phyloP scores from a whole-genome alignment of 1,140 invertebrate species.

The Pseudomyrmex cubaensis region DNA sequence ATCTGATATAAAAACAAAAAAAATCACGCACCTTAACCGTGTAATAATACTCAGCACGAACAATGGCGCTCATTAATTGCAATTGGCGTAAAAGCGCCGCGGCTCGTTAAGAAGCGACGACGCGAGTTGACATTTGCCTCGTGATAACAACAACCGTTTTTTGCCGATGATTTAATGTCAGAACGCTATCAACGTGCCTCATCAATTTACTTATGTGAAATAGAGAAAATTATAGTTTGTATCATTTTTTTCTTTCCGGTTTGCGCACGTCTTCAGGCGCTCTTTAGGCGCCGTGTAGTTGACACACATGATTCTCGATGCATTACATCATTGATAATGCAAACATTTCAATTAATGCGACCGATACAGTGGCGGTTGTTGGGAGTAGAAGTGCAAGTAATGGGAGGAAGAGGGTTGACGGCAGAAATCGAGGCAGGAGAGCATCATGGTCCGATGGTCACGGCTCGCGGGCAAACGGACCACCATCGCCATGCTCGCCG shows the following conservation, averaged over 20 bases:
- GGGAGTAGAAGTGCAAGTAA: conserved; percentile 51
- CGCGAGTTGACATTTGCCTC: conserved; percentile 21
- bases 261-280: neutral
- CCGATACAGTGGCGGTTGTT: neutral
- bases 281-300: too few relatives aligned
- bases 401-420: conserved; percentile 30
- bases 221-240: neutral
- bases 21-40: neutral
- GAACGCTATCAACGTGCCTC: neutral
- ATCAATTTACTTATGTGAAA: too few relatives aligned
- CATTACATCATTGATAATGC: neutral
- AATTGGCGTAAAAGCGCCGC: conserved; percentile 18
- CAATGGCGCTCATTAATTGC: conserved; percentile 37
- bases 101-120: conserved; percentile 34
- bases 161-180: neutral
- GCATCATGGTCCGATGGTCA: conserved; percentile 66
- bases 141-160: conserved; percentile 19
- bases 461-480: conserved; percentile 65
- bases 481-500: conserved; percentile 60
- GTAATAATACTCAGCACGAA: conserved; percentile 29
- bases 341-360: conserved; percentile 1
- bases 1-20: neutral
- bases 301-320: too few relatives aligned
- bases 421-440: conserved; percentile 59
- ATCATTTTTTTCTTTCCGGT: neutral